These are phyloP conservation scores for Bimastos eiseni DNA, from an alignment of 2,888 invertebrate species.

Conservation along the genomic window DNA sequence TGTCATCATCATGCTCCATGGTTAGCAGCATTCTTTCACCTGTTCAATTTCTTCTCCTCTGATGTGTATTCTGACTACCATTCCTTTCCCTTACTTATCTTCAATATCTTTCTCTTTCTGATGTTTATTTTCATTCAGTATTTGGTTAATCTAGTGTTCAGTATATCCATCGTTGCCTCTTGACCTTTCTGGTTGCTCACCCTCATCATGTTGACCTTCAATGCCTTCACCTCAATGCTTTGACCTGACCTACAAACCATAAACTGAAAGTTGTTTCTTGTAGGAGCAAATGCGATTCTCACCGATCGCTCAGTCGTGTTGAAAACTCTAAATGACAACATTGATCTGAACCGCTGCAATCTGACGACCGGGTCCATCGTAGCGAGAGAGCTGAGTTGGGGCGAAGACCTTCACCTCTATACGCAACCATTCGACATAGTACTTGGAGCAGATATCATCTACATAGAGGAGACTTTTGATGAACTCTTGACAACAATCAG, in stretches of 20 bases:
- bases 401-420: conserved; percentile 46
- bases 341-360: neutral
- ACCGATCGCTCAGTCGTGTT: conserved; percentile 18
- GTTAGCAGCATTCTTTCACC: too few relatives aligned
- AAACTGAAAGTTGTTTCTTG: neutral
- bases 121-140: too few relatives aligned
- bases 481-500: conserved; percentile 51
- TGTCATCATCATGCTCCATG: too few relatives aligned
- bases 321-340: neutral
- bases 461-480: conserved; percentile 58
- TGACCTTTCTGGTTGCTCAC: too few relatives aligned
- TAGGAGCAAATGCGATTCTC: neutral
- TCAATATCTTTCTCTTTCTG: too few relatives aligned
- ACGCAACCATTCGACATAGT: conserved; percentile 52
- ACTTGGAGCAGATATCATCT: conserved; percentile 60
- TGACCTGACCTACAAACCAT: neutral
- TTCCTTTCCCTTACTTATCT: too few relatives aligned
- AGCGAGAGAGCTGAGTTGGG: conserved; percentile 54
- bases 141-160: too few relatives aligned
- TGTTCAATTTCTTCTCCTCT: too few relatives aligned
- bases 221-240: too few relatives aligned
- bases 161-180: too few relatives aligned
- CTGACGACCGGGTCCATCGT: conserved; percentile 34
- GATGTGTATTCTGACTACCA: too few relatives aligned
- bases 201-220: too few relatives aligned